These are phyloP conservation scores for Lasius fuliginosus DNA, from an alignment of 2,888 invertebrate genomes.

Conservation along the genomic window DNA sequence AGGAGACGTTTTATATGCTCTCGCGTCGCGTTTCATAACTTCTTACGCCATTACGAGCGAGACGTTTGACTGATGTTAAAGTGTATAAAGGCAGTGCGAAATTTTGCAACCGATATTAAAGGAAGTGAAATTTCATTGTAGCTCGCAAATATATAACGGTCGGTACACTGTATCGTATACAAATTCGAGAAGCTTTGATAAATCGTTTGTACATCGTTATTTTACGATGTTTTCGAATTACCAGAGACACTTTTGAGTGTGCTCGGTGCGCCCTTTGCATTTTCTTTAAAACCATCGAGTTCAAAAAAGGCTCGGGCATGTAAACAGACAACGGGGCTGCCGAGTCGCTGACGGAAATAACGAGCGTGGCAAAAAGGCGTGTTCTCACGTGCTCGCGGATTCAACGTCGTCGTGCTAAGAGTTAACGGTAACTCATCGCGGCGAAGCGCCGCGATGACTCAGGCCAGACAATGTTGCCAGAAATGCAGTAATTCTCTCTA, in stretches of 20 bases:
- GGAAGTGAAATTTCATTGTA: background rate
- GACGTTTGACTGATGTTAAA: slow-evolving; percentile 34
- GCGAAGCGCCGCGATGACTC: slow-evolving; percentile 65
- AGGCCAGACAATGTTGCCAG: slow-evolving; percentile 54
- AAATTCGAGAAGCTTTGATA: background rate
- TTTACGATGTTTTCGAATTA: background rate
- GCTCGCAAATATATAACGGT: background rate
- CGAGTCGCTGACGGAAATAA: slow-evolving; percentile 43
- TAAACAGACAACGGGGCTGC: slow-evolving; percentile 33
- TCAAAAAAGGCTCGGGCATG: slow-evolving; percentile 26
- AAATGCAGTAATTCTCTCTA: slow-evolving; percentile 48
- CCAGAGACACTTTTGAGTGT: background rate
- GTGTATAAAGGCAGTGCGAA: background rate
- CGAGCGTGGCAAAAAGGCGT: slow-evolving; percentile 56
- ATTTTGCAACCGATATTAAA: slow-evolving; percentile 12
- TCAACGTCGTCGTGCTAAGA: slow-evolving; percentile 69
- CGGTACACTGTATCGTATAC: slow-evolving; percentile 1
- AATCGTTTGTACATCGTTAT: background rate
- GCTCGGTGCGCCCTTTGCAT: background rate
- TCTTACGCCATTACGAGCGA: slow-evolving; percentile 38
- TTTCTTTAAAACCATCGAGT: slow-evolving; percentile 17
- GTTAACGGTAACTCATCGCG: slow-evolving; percentile 71
- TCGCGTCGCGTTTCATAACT: slow-evolving; percentile 51
- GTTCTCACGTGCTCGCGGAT: slow-evolving; percentile 71
- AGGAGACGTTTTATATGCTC: slow-evolving; percentile 51